Evolutionary conservation across 2,888 invertebrate species (phyloP).

Genomic region (Frankliniella intonsa): DNA sequence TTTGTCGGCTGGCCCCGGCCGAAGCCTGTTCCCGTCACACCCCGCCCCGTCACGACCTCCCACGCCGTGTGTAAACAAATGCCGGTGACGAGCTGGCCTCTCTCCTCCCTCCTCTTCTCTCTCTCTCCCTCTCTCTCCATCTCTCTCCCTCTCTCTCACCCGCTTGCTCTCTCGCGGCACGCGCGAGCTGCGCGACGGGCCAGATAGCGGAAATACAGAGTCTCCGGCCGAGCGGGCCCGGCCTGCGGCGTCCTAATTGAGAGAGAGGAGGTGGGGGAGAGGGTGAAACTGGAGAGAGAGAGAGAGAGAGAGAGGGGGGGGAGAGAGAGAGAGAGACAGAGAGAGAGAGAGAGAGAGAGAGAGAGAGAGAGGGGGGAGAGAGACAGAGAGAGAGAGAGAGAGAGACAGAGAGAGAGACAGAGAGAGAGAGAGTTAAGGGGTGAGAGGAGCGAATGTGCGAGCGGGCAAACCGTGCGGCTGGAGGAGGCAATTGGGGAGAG

Average conservation of each 20-base stretch:
- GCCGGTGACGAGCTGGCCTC: not conserved
- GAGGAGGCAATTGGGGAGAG: not conserved
- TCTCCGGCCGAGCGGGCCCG: not conserved
- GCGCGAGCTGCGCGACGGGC: too few relatives aligned
- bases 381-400: not conserved
- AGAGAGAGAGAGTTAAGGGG: not conserved
- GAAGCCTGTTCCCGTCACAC: too few relatives aligned
- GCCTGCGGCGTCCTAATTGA: not conserved
- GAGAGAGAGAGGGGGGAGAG: not conserved
- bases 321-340: not conserved
- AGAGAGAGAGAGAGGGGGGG: not conserved
- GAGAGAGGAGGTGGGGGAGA: not conserved
- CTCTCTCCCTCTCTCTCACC: conserved; percentile 1
- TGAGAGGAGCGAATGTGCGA: not conserved
- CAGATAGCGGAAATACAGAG: too few relatives aligned
- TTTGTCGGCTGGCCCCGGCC: too few relatives aligned
- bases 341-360: not conserved
- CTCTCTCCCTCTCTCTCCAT: not conserved
- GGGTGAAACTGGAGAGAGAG: not conserved
- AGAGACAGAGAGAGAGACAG: not conserved
- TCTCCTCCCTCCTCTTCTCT: not conserved
- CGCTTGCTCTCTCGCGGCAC: not conserved
- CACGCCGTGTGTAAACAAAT: too few relatives aligned
- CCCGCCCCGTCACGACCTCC: too few relatives aligned
- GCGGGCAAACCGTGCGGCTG: not conserved